Base-by-base conservation (phyloP, 2,888 invertebrate species). In the Nasonia oneida region DNA sequence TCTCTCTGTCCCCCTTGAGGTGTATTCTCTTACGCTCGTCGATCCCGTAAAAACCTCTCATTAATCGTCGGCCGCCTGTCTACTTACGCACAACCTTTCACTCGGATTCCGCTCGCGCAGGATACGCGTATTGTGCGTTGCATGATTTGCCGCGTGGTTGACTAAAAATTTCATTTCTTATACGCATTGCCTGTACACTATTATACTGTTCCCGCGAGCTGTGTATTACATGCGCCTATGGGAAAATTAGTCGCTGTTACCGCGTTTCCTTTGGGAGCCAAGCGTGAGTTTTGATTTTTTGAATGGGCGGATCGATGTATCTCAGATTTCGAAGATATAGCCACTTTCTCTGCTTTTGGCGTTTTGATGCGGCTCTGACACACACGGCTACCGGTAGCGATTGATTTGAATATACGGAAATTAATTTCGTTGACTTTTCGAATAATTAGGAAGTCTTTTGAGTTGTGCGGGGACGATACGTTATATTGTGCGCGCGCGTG, bases 1-100 rank as follows among this genome's bases (percentile, higher is more conserved):
- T 10, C 42, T 42, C 42, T 42, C 42, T 42, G 8, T 42, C 42
- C 10, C 8, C 12, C 47, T 47, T 47, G 23, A 53, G 73, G 67
- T 12, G 39, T 77, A 70, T 77, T 70, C 76, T 75, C 75, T 82
- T 75, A 75, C 42, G 67, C n/a, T 71, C 74, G 29, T n/a, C 14
- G 47, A 57, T 57, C 18, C 57, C 47, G 64, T 77, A 77, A 76
- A 75, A 82, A 76, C 33, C 39, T 39, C 8, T 70, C 37, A n/a
- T 71, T 42, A 77, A 70, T 53, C 75, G 75, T 82, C 15, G 37
- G 23, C 12, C 23, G 50, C n/a, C 15, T 67, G 75, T 67, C 75
- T 18, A 53, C 76, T 67, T 76, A 75, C 76, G 67, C 82, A 64
- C 14, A 29, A 61, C 29, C 67, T 67, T 67, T 67, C 67, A 67